These are phyloP conservation scores for Sebastes glaucus DNA, from an alignment of 2,797 vertebrate genomes.

Conservation along the genomic window DNA sequence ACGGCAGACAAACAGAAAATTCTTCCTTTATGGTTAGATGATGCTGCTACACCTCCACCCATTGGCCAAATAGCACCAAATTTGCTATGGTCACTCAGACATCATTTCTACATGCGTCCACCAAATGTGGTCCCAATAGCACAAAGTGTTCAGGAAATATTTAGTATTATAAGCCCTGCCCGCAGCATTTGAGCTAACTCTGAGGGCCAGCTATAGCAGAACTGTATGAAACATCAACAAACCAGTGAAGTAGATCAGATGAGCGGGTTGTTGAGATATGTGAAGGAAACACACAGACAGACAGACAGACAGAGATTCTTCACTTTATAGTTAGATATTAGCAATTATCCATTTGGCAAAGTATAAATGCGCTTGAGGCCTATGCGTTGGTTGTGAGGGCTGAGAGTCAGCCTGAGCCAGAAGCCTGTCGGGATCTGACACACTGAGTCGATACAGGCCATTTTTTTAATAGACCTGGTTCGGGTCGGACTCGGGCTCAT, in stretches of 20 bases:
- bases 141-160: background rate
- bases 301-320: background rate
- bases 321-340: background rate
- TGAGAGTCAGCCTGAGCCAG: background rate
- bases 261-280: background rate
- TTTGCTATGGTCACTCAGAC: background rate
- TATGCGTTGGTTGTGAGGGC: background rate
- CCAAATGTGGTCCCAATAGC: background rate
- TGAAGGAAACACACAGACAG: background rate
- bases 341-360: background rate
- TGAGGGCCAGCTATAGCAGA: too few species aligned
- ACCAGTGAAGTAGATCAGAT: background rate
- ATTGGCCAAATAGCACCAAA: background rate
- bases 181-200: too few species aligned
- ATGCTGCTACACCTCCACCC: background rate
- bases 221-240: too few species aligned
- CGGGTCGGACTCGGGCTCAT: background rate
- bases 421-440: background rate
- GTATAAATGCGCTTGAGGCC: background rate
- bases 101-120: background rate
- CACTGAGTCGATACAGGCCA: background rate
- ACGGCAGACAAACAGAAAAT: background rate
- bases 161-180: too few species aligned
- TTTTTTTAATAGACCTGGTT: background rate
- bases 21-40: background rate